Evolutionary conservation across 2,797 vertebrate genomes (phyloP), one percentile per base, ranked within the genome.

Genomic region (Neoniphon sammara): DNA sequence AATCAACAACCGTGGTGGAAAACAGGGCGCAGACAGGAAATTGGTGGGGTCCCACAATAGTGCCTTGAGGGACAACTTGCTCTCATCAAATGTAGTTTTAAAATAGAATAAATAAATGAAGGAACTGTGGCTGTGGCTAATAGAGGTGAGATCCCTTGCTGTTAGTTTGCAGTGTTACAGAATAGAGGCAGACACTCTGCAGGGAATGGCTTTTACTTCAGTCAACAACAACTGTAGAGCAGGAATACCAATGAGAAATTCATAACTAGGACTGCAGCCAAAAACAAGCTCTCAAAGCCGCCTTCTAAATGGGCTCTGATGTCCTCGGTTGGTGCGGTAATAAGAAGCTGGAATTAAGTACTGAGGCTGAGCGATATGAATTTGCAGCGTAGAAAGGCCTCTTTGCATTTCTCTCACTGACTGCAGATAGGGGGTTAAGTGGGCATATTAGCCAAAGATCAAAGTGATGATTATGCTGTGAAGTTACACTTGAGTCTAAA

Each of bases 241-340:
- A 79, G 70, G 88, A 90, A 88, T 79, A 80, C 66, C 70, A 78
- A 90, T 90, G 71, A 88, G 83, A 79, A 70, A 77, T 81, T 79
- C 61, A 87, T 66, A 82, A 88, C 66, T 36, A 70, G 66, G 73
- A 77, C 70, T 1, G 21, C 71, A 50, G 77, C 82, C 85, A 82
- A 87, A 73, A 85, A 85, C 70, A 79, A 69, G 74, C 76, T 83
- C 78, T 85, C 84, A 78, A 68, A 83, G 63, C 56, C 69, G 71
- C 50, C 39, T 58, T 70, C 49, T 69, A 66, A 70, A 85, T 75
- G 59, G 65, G 67, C 71, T 83, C 64, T 76, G 79, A 88, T 72
- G 70, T 82, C 72, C 52, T 67, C 56, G 71, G 76, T 75, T 66
- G 68, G 47, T 20, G 54, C 34, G 0, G 69, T 59, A 85, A 82